A percentile compares a stretch with the other conserved stretches of the same genome.
Evolutionary conservation across 2,888 invertebrate species (phyloP).

Genomic region (Tetragonula carbonaria): DNA sequence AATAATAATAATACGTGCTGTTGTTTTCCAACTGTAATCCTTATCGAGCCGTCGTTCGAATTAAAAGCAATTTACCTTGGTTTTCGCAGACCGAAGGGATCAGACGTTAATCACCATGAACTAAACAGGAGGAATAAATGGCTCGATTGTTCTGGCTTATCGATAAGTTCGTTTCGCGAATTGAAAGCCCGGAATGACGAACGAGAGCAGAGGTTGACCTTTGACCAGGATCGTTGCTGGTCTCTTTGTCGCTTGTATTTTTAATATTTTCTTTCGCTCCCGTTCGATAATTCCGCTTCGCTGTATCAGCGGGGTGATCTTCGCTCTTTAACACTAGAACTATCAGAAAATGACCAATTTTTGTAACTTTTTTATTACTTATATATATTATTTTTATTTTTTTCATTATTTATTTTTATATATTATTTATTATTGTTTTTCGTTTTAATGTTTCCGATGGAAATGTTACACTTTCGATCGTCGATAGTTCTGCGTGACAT

Average conservation of each 20-base stretch:
- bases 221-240: neutral
- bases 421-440: no score
- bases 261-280: neutral
- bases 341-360: no score
- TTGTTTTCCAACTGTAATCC: neutral
- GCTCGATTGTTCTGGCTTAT: conserved; percentile 28
- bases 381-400: no score
- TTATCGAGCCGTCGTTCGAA: neutral
- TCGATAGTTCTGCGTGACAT: no score
- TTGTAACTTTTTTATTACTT: no score
- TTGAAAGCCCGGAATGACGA: conserved; percentile 17
- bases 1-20: neutral
- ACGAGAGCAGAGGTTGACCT: conserved; percentile 23
- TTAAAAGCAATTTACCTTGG: neutral
- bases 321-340: no score
- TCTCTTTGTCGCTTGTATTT: conserved; percentile 17
- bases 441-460: no score
- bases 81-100: neutral
- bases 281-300: no score
- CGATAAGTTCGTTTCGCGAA: conserved; percentile 15
- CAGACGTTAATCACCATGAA: neutral
- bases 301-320: no score
- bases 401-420: no score
- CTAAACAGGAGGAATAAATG: neutral
- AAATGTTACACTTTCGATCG: no score